Percentiles rank a stretch among this genome's conserved stretches.
Evolutionary conservation across 2,888 invertebrate species (phyloP).

Genomic region (Sminthurides aquaticus): DNA sequence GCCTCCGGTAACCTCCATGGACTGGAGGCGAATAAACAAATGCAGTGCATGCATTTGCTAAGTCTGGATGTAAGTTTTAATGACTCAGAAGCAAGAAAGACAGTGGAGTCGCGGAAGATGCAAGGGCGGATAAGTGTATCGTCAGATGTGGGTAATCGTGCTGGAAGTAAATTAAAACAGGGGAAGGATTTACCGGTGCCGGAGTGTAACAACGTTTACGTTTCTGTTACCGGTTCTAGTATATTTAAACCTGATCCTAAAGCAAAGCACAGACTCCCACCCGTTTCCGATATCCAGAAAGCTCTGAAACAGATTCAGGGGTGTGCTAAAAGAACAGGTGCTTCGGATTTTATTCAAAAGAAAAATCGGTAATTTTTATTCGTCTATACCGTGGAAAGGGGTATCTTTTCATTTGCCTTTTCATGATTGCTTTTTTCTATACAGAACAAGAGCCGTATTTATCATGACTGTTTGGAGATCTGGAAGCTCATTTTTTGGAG

Average conservation of each 20-base stretch:
- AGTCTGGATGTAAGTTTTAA: background rate
- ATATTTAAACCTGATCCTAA: background rate
- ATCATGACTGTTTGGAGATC: constrained; percentile 9
- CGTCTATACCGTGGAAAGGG: no score
- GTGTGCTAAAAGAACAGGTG: background rate
- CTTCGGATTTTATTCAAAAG: background rate
- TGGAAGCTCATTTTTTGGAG: constrained; percentile 9
- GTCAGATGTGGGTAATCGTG: background rate
- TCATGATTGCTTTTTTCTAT: background rate
- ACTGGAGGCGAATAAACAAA: background rate
- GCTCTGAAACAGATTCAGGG: background rate
- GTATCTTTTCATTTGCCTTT: no score
- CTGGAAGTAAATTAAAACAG: background rate
- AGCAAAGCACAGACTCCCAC: no score
- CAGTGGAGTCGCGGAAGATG: background rate
- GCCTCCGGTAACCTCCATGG: no score
- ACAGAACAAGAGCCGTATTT: constrained; percentile 4
- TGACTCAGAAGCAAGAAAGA: background rate
- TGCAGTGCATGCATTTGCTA: background rate
- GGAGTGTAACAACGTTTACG: background rate
- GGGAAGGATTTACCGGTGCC: background rate
- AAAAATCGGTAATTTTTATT: background rate
- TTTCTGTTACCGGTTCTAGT: background rate
- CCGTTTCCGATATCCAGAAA: background rate
- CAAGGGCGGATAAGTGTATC: background rate